These are phyloP conservation scores for Oophaga sylvatica DNA, from an alignment of 2,797 vertebrate species.

Conservation along the genomic window DNA sequence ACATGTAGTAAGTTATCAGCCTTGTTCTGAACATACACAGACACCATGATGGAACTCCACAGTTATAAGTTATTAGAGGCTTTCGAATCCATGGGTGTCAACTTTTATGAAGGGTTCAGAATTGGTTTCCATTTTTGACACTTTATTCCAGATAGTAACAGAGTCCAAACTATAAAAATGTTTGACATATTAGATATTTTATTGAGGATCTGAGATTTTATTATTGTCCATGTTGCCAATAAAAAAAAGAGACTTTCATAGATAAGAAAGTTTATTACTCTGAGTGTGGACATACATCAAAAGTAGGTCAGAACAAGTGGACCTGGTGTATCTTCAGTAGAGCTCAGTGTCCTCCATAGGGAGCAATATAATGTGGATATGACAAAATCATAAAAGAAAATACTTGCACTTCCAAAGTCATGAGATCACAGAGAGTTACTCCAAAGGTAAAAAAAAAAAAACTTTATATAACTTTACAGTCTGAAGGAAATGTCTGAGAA, in stretches of 20 bases:
- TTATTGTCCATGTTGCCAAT: neutral
- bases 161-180: neutral
- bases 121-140: no score
- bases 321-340: constrained; percentile 9
- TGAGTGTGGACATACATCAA: constrained; percentile 27
- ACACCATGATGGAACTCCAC: no score
- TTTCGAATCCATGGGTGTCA: no score
- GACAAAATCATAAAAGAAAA: constrained; percentile 35
- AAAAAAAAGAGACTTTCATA: constrained; percentile 7
- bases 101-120: no score
- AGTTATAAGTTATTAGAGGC: no score
- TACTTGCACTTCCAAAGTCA: constrained; percentile 20
- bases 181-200: neutral
- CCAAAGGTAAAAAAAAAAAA: neutral
- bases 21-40: no score
- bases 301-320: constrained; percentile 14
- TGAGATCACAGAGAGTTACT: constrained; percentile 21
- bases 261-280: constrained; percentile 5
- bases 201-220: neutral
- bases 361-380: constrained; percentile 20
- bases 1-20: no score
- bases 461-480: constrained; percentile 1
- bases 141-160: no score
- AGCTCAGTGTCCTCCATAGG: constrained; percentile 1
- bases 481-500: neutral